Base-by-base conservation (phyloP, 2,797 vertebrate genomes). In the Rousettus madagascariensis region DNA sequence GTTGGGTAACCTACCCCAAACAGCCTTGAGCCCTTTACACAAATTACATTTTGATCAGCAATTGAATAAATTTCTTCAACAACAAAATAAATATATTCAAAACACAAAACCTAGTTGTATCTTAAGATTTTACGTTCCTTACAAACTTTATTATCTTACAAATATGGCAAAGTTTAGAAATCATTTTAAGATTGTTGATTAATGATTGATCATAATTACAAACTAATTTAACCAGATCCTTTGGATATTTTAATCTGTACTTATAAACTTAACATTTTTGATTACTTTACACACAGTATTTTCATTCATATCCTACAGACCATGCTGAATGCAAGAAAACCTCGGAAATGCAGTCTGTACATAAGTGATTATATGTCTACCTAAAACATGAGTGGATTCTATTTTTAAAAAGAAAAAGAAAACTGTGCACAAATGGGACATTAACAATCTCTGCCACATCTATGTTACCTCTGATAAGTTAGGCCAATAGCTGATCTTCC, bases 21-120 rank as follows among this genome's bases (percentile, higher is more conserved):
- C 28, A 72, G 59, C 19, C 28, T 80, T 69, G 78, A 2, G 15
- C 16, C 7, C 61, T 89, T 79, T 57, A 36, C 49, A 74, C 28
- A 90, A 78, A 85, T 94, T 66, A 84, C 4, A 69, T 90, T 92
- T 93, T 87, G 46, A 59, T 84, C 53, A 80, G 24, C 79, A 95
- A 91, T 83, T 82, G 83, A 91, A 89, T 68, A 85, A 74, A 66
- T 94, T 36, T 84, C 53, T 71, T 94, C 61, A 92, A 78, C 68
- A 71, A 96, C 59, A 46, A 86, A 61, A 95, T 79, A 78, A 92
- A 63, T 55, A 20, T 43, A 72, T 59, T 95, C 33, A 79, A 72
- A 80, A 82, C 51, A 84, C 59, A 82, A 90, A 94, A 57, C 19
- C 16, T 55, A 61, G 51, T 85, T 95, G 3, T 85, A 78, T 77